phyloP scores from a whole-genome alignment of 2,113 vertebrate species.

The Tragelaphus buxtoni region DNA sequence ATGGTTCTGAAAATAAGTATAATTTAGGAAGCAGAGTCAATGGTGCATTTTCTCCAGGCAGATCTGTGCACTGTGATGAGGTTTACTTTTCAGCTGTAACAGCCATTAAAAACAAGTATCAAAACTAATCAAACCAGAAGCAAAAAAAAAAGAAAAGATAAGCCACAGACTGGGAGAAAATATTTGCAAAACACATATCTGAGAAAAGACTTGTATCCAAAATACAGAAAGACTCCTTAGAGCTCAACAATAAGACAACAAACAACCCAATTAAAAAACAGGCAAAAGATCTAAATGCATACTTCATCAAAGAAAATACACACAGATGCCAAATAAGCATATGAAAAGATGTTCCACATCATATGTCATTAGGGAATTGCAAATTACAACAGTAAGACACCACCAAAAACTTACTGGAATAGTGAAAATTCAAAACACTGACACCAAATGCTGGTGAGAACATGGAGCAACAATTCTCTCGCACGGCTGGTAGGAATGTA shows the following conservation, averaged over 20 bases:
- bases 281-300: not conserved
- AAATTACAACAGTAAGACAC: not conserved
- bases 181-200: not conserved
- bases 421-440: not conserved
- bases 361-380: not conserved
- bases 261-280: not conserved
- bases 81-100: not conserved
- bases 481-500: accelerated
- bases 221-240: not conserved
- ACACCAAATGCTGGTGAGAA: not conserved
- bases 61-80: not conserved
- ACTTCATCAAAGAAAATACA: not conserved
- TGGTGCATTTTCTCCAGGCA: not conserved
- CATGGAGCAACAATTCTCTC: not conserved
- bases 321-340: not conserved
- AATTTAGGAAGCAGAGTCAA: not conserved
- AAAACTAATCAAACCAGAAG: not conserved
- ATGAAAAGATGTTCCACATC: not conserved
- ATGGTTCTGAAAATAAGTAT: not conserved
- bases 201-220: not conserved
- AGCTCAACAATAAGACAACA: constrained; percentile 21
- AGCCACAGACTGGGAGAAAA: not conserved
- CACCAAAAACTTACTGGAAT: not conserved
- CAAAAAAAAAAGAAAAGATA: not conserved
- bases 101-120: not conserved